Base-by-base conservation (phyloP, 2,888 invertebrate genomes). In the Reticulitermes lucifugus region DNA sequence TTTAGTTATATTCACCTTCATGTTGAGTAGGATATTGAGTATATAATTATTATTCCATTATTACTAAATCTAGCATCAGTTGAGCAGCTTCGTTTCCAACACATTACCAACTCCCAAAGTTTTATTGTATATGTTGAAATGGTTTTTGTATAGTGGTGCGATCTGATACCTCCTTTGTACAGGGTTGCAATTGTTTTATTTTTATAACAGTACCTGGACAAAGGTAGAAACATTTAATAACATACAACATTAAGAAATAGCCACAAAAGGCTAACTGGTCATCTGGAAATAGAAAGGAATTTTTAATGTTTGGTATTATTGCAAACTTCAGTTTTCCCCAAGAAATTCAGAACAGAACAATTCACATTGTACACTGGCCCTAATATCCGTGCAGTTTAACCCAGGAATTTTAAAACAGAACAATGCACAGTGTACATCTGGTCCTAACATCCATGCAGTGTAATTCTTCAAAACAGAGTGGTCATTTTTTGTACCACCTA, bases 101-200 rank as follows among this genome's bases (percentile, higher is more conserved):
- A 80, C 80, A 25, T 80, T 80, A 80, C 80, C 80, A 80, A 80
- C 80, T 80, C 80, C 80, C 80, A 80, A 80, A 80, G 25, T 80
- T 80, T 46, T 1, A 46, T 12, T 80, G n/a, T 41, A 60, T 59
- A 35, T 25, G 29, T 59, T 55, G 29, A 60, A 80, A 60, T 35
- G 59, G 55, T 80, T 80, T 80, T 80, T 80, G 35, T 41, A 21
- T 73, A 73, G 73, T 73, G 73, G 73, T 80, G 60, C 60, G 41
- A 80, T 80, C 80, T 80, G 80, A 80, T 80, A 80, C 80, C 80
- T 80, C 80, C 80, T 80, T 80, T 80, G 79, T 79, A 60, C 80
- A 80, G 80, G 60, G 60, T 60, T 80, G 55, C 60, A 80, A 59
- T 70, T 82, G 71, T 82, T 82, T 70, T 82, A 70, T 82, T 71